Base-by-base conservation (phyloP, 2,888 invertebrate genomes). In the Liposcelis brunnea region DNA sequence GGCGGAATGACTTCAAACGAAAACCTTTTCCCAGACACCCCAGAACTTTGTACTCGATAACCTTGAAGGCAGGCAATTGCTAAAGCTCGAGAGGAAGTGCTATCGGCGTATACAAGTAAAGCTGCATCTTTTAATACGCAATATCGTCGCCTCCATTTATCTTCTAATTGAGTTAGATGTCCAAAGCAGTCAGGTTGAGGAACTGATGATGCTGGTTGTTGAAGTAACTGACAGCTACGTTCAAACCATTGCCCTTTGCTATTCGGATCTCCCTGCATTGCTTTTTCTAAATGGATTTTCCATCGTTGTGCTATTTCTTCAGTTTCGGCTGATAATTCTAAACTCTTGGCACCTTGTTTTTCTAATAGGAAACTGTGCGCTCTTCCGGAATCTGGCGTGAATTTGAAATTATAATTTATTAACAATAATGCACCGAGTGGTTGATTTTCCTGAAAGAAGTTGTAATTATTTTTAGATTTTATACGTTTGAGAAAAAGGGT, bases 81-180 rank as follows among this genome's bases (percentile, higher is more conserved):
- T 62, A 89, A 81, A 51, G 93, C 89, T 59, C 73, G 79, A 60
- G 82, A 83, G 55, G 90, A 81, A 59, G 80, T 83, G 2, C 79
- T 80, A 60, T 90, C 89, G 53, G 80, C 80, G 65, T 90, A 94
- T 65, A 93, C 90, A 66, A 90, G 94, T 18, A 94, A 72, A 55
- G 90, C 90, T 36, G 91, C 94, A 61, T 93, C 91, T 63, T 93
- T 94, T 38, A 94, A 72, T 31, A 95, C 85, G 68, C 91, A 93
- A 67, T 90, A 94, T 44, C 90, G 74, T 57, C 84, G 78, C 49
- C 82, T 82, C 91, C 93, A 94, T 54, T 67, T 67, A 58, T 84
- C 82, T 71, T 62, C 61, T 51, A 91, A 71, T 65, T 91, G 91
- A 65, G 80, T 77, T 48, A 94, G 72, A 62, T 84, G 85, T n/a